These are phyloP conservation scores for Hecatera dysodea DNA, from an alignment of 2,888 invertebrate genomes.

Conservation along the genomic window DNA sequence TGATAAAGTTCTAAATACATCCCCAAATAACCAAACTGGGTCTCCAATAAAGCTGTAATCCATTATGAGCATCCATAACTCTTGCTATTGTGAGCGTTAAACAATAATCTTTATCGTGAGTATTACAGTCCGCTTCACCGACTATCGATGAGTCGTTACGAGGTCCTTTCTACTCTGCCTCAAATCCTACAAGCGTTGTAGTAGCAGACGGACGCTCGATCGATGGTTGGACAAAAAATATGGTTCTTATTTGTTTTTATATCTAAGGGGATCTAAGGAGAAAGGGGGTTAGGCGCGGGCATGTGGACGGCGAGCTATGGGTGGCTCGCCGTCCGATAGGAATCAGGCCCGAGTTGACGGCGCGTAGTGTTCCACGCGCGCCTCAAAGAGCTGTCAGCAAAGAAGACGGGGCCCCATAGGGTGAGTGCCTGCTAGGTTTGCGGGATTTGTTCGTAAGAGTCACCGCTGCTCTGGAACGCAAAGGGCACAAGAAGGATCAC, in stretches of 20 bases:
- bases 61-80: slow-evolving; percentile 60
- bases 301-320: too few species aligned
- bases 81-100: slow-evolving; percentile 69
- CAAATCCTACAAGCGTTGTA: slow-evolving; percentile 15
- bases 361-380: too few species aligned
- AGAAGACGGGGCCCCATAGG: too few species aligned
- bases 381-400: too few species aligned
- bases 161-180: slow-evolving; percentile 27
- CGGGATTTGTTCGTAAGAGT: too few species aligned
- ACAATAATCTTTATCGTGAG: slow-evolving; percentile 73
- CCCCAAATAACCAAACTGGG: slow-evolving; percentile 14
- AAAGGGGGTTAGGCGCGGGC: too few species aligned
- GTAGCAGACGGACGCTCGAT: slow-evolving; percentile 1
- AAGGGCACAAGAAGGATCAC: too few species aligned
- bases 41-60: slow-evolving; percentile 57
- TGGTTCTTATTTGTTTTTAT: neutral
- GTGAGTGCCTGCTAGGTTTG: too few species aligned
- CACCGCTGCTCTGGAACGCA: too few species aligned
- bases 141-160: slow-evolving; percentile 56
- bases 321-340: too few species aligned
- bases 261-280: too few species aligned
- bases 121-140: slow-evolving; percentile 67
- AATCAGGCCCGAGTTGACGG: too few species aligned
- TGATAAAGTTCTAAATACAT: slow-evolving; percentile 51
- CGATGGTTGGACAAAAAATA: neutral